phyloP scores from a whole-genome alignment of 2,888 invertebrate genomes.

The Aspidiotus rigidus region DNA sequence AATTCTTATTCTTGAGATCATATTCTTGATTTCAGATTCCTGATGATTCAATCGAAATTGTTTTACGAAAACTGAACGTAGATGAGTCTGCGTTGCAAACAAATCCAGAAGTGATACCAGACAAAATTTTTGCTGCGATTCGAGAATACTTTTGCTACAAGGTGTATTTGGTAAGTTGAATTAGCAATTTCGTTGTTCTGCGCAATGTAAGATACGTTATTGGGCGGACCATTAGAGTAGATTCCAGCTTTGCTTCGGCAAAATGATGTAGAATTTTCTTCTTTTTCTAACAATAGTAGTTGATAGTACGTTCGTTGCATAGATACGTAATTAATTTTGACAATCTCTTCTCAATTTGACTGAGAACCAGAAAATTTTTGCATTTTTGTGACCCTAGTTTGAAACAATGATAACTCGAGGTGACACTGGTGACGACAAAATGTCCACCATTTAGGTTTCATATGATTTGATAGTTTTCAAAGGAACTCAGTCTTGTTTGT shows the following conservation, averaged over 20 bases:
- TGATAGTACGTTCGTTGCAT: no score
- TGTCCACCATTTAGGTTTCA: no score
- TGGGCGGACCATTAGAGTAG: neutral
- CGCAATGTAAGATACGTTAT: neutral
- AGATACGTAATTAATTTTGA: no score
- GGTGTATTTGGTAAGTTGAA: conserved; percentile 56
- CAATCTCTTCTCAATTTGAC: no score
- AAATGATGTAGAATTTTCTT: neutral
- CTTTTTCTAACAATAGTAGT: no score
- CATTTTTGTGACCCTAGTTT: no score
- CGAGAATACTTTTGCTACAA: conserved; percentile 81
- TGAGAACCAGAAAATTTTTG: no score
- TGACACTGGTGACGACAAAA: no score
- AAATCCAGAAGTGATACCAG: conserved; percentile 37
- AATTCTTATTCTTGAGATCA: neutral
- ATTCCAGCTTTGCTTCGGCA: neutral
- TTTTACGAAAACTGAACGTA: conserved; percentile 12
- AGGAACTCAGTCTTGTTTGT: no score
- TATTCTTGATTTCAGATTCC: conserved; percentile 12
- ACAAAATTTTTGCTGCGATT: conserved; percentile 46
- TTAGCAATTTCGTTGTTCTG: neutral
- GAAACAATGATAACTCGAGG: no score
- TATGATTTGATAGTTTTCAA: no score
- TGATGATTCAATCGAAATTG: conserved; percentile 19
- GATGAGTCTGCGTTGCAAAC: conserved; percentile 14